A percentile compares a stretch with the other conserved stretches of the same genome.
phyloP scores from a whole-genome alignment of 1,140 invertebrate species.

The Solenopsis invicta region DNA sequence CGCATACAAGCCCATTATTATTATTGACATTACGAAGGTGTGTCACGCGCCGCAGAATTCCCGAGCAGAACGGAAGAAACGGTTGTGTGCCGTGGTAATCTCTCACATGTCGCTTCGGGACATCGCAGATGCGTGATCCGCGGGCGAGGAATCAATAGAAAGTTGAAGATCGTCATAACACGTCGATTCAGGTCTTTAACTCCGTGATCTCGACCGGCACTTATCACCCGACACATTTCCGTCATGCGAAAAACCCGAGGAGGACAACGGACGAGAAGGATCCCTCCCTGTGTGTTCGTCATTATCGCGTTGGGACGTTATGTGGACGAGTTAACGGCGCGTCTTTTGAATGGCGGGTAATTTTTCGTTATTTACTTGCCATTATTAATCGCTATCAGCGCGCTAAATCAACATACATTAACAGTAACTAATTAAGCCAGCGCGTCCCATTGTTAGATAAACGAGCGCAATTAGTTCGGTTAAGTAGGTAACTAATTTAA shows the following conservation, averaged over 20 bases:
- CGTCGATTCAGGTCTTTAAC: slow-evolving; percentile 48
- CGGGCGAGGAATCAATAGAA: slow-evolving; percentile 59
- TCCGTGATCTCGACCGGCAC: slow-evolving; percentile 42
- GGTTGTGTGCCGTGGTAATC: slow-evolving; percentile 37
- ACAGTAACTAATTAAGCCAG: slow-evolving; percentile 26
- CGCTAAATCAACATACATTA: slow-evolving; percentile 3
- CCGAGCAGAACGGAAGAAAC: slow-evolving; percentile 40
- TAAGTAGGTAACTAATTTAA: slow-evolving; percentile 2
- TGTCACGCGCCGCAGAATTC: slow-evolving; percentile 35
- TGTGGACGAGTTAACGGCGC: not conserved
- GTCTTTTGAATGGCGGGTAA: not conserved
- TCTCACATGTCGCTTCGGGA: slow-evolving; percentile 51
- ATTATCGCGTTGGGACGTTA: not conserved
- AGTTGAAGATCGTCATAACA: slow-evolving; percentile 53
- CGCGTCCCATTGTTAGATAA: not conserved
- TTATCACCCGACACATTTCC: slow-evolving; percentile 45
- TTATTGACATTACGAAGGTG: slow-evolving; percentile 26
- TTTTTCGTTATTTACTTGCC: not conserved
- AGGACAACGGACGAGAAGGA: not conserved
- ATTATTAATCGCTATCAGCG: slow-evolving; percentile 2
- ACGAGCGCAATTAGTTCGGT: not conserved
- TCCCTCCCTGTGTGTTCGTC: not conserved
- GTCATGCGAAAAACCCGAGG: slow-evolving; percentile 33
- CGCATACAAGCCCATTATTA: slow-evolving; percentile 11
- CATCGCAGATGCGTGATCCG: slow-evolving; percentile 64